Base-by-base conservation (phyloP, 2,888 invertebrate species). In the Odontocerum albicorne region DNA sequence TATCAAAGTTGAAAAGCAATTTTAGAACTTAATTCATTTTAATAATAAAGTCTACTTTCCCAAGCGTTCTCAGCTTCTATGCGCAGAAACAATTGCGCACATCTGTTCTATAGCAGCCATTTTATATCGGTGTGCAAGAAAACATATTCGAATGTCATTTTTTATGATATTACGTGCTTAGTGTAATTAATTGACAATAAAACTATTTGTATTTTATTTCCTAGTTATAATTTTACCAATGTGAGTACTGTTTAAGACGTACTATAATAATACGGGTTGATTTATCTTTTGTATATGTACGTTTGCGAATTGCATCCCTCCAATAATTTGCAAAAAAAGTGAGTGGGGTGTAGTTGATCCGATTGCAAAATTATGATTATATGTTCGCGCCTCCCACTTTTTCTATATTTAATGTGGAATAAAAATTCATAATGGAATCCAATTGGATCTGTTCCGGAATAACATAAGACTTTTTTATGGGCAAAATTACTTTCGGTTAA, bases 81-180 rank as follows among this genome's bases (percentile, higher is more conserved):
- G 77, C 77, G 77, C 77, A 77, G 76, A 76, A 76, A 75, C 77
- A 75, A 77, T 72, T 77, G 77, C 77, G 77, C 77, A 78, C 76
- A 76, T 77, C 77, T 77, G 77, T 77, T 77, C 77, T 77, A 75
- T 76, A 77, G 76, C 77, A 61, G 77, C 77, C 77, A 78, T 78
- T 77, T 78, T 78, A 78, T 77, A 72, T 77, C 75, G 75, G 76
- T 77, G 77, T 73, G 73, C 73, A 76, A 58, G 76, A 75, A 62
- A 77, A 77, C 77, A 77, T 76, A 76, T 77, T 75, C 77, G 76
- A 77, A 78, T 78, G 77, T 76, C 77, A 76, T 77, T 77, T 77
- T 76, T 76, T 56, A 57, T 57, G 45, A 55, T 50, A 49, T 55
- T 55, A 39, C 42, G 50, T 45, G 46, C 55, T 46, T 45, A 46